Evolutionary conservation across 2,888 invertebrate genomes (phyloP).

Genomic region (Pyrrhia umbra): DNA sequence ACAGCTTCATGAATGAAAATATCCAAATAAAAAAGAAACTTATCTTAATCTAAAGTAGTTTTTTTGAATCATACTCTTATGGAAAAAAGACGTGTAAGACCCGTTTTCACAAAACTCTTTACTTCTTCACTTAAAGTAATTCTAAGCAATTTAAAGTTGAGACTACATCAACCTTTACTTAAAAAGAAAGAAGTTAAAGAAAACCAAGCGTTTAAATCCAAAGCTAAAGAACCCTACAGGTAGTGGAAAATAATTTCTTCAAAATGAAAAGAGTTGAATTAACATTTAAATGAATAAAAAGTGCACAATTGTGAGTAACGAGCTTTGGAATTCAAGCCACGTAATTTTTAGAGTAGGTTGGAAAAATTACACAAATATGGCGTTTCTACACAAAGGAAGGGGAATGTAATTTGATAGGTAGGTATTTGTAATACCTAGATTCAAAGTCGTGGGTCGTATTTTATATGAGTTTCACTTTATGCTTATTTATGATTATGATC

Average conservation of each 20-base stretch:
- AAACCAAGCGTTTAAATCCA: constrained; percentile 8
- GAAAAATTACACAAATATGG: constrained; percentile 25
- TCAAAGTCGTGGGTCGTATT: too few relatives aligned
- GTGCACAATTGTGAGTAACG: constrained; percentile 47
- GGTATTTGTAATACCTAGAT: not conserved
- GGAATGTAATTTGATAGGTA: not conserved
- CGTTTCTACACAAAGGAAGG: not conserved
- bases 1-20: not conserved
- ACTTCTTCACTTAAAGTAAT: too few relatives aligned
- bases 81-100: not conserved
- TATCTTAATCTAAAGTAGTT: not conserved
- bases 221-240: constrained; percentile 27
- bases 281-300: constrained; percentile 57
- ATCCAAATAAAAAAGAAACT: not conserved
- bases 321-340: constrained; percentile 43
- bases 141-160: constrained; percentile 23
- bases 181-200: constrained; percentile 23
- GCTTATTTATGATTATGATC: too few relatives aligned
- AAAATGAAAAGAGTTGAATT: constrained; percentile 40
- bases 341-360: constrained; percentile 30
- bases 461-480: too few relatives aligned
- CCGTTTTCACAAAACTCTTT: constrained; percentile 3
- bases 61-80: not conserved
- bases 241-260: constrained; percentile 36
- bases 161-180: constrained; percentile 12